Conservation (phyloP, 2,888 invertebrate genomes). For the Spilosoma lubricipeda region DNA sequence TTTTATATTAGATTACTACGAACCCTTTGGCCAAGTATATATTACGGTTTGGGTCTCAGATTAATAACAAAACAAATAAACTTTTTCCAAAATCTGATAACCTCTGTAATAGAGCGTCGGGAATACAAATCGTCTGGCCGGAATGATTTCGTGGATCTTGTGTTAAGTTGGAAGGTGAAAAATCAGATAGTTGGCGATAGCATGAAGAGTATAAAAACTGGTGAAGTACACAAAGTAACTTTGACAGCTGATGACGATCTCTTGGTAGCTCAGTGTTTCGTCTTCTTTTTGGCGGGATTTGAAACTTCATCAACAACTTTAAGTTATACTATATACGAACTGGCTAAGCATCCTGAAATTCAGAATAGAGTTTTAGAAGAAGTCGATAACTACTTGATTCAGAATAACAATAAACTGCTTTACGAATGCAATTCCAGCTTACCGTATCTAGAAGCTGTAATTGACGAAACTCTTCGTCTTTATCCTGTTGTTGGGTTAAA, state of each 20-base stretch:
- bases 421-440: constrained; percentile 62
- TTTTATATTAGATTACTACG: constrained; percentile 39
- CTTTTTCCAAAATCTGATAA: constrained; percentile 57
- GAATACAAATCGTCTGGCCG: constrained; percentile 50
- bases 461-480: constrained; percentile 60
- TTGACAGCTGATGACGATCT: constrained; percentile 68
- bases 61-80: constrained; percentile 47
- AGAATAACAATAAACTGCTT: constrained; percentile 48
- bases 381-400: constrained; percentile 58
- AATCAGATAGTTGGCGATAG: constrained; percentile 58
- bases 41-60: constrained; percentile 54
- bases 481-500: constrained; percentile 60
- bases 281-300: constrained; percentile 75
- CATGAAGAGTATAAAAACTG: constrained; percentile 51
- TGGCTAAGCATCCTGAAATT: constrained; percentile 58
- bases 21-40: constrained; percentile 57
- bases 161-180: constrained; percentile 57
- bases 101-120: constrained; percentile 54
- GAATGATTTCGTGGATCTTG: constrained; percentile 65
- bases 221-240: constrained; percentile 43
- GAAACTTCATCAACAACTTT: constrained; percentile 63
- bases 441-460: constrained; percentile 61
- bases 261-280: constrained; percentile 80
- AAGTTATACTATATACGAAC: constrained; percentile 59
- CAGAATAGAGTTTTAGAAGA: constrained; percentile 58